A percentile compares a stretch with the other conserved stretches of the same genome.
phyloP scores from a whole-genome alignment of 2,888 invertebrate species.

The Willowsia nigromaculata region DNA sequence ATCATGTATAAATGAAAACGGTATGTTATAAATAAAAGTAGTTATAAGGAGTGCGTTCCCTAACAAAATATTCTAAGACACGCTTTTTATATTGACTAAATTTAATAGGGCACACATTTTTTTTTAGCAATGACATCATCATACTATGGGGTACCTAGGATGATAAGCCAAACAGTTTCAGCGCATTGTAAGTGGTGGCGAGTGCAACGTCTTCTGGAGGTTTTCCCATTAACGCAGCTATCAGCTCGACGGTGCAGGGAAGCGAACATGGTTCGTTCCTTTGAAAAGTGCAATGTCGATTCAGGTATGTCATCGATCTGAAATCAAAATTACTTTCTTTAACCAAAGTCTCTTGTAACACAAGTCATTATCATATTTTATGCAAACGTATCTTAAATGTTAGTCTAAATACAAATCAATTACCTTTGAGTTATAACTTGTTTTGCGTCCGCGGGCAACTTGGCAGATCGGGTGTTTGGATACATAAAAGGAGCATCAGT shows the following conservation, averaged over 20 bases:
- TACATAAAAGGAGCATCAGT: conserved; percentile 98
- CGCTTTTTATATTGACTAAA: not conserved
- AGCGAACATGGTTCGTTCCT: conserved; percentile 97
- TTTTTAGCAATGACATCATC: not conserved
- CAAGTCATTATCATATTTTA: too few relatives aligned
- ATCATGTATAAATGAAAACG: too few relatives aligned
- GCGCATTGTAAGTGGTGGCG: conserved; percentile 93
- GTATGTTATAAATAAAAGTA: not conserved
- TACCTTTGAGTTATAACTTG: conserved; percentile 92
- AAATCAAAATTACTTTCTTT: too few relatives aligned
- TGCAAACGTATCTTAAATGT: too few relatives aligned
- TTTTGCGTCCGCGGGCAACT: conserved; percentile 92
- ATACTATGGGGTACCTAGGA: conserved; percentile 82
- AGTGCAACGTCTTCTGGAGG: conserved; percentile 94
- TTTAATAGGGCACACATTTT: conserved; percentile 23
- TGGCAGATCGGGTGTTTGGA: conserved; percentile 95
- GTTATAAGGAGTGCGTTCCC: not conserved
- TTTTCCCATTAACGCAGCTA: conserved; percentile 93
- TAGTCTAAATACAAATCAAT: too few relatives aligned
- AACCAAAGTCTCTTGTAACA: too few relatives aligned
- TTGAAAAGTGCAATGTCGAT: conserved; percentile 96
- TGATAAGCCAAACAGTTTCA: conserved; percentile 92
- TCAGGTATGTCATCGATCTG: conserved; percentile 89
- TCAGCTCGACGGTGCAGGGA: conserved; percentile 95
- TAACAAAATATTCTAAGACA: too few relatives aligned